These are phyloP conservation scores for Sinodicranocentrus sp. DNA, from an alignment of 2,888 invertebrate genomes.

Conservation along the genomic window DNA sequence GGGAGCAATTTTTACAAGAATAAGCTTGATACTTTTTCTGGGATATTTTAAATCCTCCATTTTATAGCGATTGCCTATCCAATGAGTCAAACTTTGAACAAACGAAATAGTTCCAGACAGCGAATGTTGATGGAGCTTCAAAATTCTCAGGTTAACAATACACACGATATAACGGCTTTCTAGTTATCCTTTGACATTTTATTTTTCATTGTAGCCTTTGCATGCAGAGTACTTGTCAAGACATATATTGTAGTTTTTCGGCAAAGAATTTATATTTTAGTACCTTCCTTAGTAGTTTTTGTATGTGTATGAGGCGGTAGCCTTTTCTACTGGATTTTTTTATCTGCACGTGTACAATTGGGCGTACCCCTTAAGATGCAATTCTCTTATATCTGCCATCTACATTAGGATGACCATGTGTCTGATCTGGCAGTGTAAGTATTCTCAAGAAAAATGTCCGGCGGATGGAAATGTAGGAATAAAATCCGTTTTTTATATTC, in stretches of 20 bases:
- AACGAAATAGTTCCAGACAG: not conserved
- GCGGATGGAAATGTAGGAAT: slow-evolving; percentile 13
- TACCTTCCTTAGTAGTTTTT: not conserved
- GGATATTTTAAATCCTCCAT: not conserved
- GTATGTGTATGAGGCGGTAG: not conserved
- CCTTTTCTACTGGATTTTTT: slow-evolving; percentile 1
- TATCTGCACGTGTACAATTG: not conserved
- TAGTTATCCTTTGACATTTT: no score
- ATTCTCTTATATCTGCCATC: no score
- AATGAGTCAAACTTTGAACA: not conserved
- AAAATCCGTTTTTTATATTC: slow-evolving; percentile 41
- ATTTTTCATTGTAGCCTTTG: no score
- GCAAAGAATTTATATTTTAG: no score
- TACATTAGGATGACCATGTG: not conserved
- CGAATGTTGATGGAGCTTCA: not conserved
- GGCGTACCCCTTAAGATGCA: not conserved
- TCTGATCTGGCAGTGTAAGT: no score
- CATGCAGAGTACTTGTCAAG: no score
- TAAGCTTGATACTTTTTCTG: not conserved
- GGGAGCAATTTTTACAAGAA: slow-evolving; percentile 25
- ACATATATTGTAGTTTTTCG: no score
- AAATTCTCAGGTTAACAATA: not conserved
- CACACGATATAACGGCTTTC: no score
- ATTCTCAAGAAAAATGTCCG: no score
- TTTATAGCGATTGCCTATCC: not conserved